Percentiles rank a stretch among this genome's conserved stretches.
phyloP scores from a whole-genome alignment of 2,797 vertebrate species.

The Acomys russatus region DNA sequence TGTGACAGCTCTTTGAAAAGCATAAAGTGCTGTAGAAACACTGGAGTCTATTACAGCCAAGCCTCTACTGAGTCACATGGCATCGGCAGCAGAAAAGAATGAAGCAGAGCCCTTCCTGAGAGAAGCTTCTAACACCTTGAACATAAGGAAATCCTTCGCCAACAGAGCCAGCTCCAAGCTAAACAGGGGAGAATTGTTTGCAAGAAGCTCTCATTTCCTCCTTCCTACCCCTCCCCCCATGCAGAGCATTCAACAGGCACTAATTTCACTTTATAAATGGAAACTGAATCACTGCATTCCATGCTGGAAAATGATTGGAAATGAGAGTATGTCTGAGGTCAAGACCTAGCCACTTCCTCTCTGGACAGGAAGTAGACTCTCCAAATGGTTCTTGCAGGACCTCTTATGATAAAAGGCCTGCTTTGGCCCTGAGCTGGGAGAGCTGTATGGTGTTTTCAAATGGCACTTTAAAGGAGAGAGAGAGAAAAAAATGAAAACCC shows the following conservation, averaged over 20 bases:
- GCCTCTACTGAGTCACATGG: not conserved
- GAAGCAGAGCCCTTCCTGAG: slow-evolving; percentile 66
- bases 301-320: slow-evolving; percentile 90
- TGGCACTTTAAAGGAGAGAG: slow-evolving; percentile 76
- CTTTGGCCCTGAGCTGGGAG: slow-evolving; percentile 81
- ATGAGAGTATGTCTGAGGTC: slow-evolving; percentile 86
- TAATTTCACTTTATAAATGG: slow-evolving; percentile 91
- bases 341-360: slow-evolving; percentile 89
- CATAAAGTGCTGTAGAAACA: slow-evolving; percentile 21
- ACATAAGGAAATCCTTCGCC: slow-evolving; percentile 91
- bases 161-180: slow-evolving; percentile 86
- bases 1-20: slow-evolving; percentile 56
- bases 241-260: slow-evolving; percentile 87
- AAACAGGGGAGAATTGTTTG: slow-evolving; percentile 89
- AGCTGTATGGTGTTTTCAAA: slow-evolving; percentile 83
- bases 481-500: slow-evolving; percentile 81
- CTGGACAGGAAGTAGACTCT: slow-evolving; percentile 88
- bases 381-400: slow-evolving; percentile 86
- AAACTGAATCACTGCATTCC: slow-evolving; percentile 89
- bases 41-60: not conserved
- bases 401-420: slow-evolving; percentile 87
- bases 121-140: slow-evolving; percentile 85
- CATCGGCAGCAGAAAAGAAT: slow-evolving; percentile 35
- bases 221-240: slow-evolving; percentile 84
- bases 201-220: slow-evolving; percentile 90